phyloP scores from a whole-genome alignment of 2,113 vertebrate genomes.

The Pontoporia blainvillei region DNA sequence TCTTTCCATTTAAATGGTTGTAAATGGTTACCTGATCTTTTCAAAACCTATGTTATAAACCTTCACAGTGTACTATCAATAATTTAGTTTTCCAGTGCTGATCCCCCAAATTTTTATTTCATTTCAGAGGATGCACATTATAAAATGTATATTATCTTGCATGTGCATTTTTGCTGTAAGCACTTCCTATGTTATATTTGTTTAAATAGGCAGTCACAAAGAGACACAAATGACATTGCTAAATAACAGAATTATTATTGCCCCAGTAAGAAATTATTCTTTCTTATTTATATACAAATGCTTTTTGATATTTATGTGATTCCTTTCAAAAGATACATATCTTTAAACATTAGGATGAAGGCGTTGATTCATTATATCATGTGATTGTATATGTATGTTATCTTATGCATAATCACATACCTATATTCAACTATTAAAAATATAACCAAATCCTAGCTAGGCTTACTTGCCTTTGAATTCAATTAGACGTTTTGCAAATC shows the following conservation, averaged over 20 bases:
- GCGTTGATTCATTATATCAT: not conserved
- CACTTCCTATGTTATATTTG: not conserved
- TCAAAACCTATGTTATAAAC: not conserved
- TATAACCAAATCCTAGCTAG: not conserved
- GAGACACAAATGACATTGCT: constrained; percentile 15
- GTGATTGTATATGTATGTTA: not conserved
- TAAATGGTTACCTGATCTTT: constrained; percentile 1
- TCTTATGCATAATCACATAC: not conserved
- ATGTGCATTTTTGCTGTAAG: not conserved
- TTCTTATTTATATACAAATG: constrained; percentile 6
- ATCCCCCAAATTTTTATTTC: not conserved
- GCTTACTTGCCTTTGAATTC: constrained; percentile 13
- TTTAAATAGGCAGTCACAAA: constrained; percentile 2
- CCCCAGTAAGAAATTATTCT: constrained; percentile 4
- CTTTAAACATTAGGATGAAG: not conserved
- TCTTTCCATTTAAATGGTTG: not conserved
- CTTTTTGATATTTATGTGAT: constrained; percentile 5
- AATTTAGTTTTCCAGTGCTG: not conserved
- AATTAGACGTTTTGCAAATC: not conserved
- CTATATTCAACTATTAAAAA: not conserved
- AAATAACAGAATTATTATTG: constrained; percentile 25
- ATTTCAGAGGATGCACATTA: not conserved
- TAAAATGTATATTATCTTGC: constrained; percentile 9
- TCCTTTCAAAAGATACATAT: not conserved
- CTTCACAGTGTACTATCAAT: not conserved